A percentile compares a stretch with the other conserved stretches of the same genome.
These are phyloP conservation scores for Karalla daura DNA, from an alignment of 2,797 vertebrate species.

Conservation along the genomic window DNA sequence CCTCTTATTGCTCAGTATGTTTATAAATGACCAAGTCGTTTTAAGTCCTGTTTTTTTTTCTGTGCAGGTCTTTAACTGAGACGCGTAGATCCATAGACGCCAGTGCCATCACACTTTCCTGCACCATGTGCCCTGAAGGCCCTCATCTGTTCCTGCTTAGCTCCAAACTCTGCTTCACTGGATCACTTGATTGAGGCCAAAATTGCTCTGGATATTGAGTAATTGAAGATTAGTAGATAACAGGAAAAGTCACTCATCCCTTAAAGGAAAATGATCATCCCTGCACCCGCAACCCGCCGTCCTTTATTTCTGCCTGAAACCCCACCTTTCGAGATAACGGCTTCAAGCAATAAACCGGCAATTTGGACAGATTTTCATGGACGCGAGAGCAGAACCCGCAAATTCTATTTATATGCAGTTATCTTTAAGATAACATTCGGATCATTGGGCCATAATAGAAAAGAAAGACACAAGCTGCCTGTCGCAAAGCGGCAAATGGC, in stretches of 20 bases:
- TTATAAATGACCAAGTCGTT: conserved; percentile 14
- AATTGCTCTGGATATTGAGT: conserved; percentile 78
- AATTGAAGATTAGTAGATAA: conserved; percentile 81
- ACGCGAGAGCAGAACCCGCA: conserved; percentile 24
- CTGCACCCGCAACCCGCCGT: background rate
- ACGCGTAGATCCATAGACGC: conserved; percentile 7
- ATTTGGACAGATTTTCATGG: conserved; percentile 48
- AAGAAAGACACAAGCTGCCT: background rate
- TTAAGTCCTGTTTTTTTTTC: conserved; percentile 1
- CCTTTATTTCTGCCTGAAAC: conserved; percentile 39
- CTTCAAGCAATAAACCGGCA: conserved; percentile 51
- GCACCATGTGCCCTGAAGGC: conserved; percentile 40
- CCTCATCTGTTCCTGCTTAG: conserved; percentile 79
- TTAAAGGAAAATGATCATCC: conserved; percentile 60
- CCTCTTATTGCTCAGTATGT: conserved; percentile 8
- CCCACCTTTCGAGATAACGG: conserved; percentile 56
- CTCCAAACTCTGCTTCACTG: conserved; percentile 67
- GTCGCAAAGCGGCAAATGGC: background rate
- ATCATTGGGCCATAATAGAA: conserved; percentile 7
- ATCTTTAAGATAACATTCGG: conserved; percentile 11
- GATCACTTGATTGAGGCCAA: conserved; percentile 75
- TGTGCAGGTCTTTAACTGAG: conserved; percentile 22
- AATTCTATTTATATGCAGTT: conserved; percentile 38
- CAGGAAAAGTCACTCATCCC: conserved; percentile 66
- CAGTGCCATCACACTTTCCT: conserved; percentile 8